Evolutionary conservation across 1,140 invertebrate genomes (phyloP).

Genomic region (Micrasema minimum): DNA sequence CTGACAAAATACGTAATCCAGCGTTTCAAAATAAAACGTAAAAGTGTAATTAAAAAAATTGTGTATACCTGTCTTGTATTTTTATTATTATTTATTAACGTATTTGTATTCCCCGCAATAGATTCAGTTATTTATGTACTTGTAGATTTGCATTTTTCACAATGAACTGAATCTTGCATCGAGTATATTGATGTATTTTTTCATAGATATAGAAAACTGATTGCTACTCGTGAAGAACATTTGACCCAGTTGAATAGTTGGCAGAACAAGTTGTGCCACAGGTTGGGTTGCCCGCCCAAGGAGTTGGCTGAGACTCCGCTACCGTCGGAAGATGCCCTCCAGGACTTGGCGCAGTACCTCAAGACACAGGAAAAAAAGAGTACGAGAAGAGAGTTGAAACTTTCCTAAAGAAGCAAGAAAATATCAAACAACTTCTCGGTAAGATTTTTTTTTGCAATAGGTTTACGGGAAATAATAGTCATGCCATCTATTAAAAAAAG

Average conservation of each 20-base stretch:
- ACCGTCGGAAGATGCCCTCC: slow-evolving; percentile 37
- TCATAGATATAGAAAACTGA: slow-evolving; percentile 35
- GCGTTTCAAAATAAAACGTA: too few species aligned
- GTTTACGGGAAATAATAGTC: too few species aligned
- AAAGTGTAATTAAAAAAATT: too few species aligned
- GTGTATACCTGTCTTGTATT: too few species aligned
- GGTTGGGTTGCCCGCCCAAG: slow-evolving; percentile 29
- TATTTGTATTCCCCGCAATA: too few species aligned
- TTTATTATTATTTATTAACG: too few species aligned
- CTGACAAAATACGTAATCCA: too few species aligned
- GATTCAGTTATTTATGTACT: too few species aligned
- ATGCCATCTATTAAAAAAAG: too few species aligned
- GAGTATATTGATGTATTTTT: too few species aligned
- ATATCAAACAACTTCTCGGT: slow-evolving; percentile 44
- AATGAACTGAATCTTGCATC: too few species aligned
- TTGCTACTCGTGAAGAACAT: slow-evolving; percentile 41
- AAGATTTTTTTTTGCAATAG: background rate
- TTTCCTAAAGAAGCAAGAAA: slow-evolving; percentile 41
- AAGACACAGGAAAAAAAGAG: slow-evolving; percentile 38
- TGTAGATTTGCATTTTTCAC: too few species aligned
- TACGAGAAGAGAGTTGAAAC: slow-evolving; percentile 45
- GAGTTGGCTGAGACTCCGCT: slow-evolving; percentile 39
- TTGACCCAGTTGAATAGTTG: slow-evolving; percentile 39
- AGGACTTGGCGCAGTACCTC: slow-evolving; percentile 36
- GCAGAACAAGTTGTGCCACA: slow-evolving; percentile 37